phyloP scores from a whole-genome alignment of 1,140 invertebrate species.

The Vanessa atalanta region DNA sequence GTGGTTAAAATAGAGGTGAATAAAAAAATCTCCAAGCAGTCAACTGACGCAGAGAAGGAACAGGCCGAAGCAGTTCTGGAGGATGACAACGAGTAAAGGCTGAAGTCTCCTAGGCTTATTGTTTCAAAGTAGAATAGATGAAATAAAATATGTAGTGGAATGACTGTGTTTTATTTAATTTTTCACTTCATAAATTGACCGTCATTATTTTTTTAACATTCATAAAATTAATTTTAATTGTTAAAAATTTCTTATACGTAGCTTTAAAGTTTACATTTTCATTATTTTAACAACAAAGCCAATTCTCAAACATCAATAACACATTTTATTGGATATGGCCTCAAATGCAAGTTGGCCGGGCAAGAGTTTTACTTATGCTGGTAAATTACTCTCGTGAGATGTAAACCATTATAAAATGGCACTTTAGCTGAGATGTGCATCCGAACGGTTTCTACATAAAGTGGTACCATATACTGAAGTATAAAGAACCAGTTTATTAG shows the following conservation, averaged over 20 bases:
- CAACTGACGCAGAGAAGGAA: too few species aligned
- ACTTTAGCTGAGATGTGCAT: neutral
- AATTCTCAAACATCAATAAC: neutral
- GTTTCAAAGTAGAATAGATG: constrained; percentile 7
- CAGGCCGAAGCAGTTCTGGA: too few species aligned
- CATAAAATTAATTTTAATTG: too few species aligned
- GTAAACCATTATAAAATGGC: neutral
- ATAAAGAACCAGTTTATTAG: neutral
- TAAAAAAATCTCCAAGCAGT: neutral
- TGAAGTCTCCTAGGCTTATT: neutral
- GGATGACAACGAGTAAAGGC: too few species aligned
- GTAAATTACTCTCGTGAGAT: neutral
- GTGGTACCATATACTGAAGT: neutral
- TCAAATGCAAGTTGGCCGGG: neutral
- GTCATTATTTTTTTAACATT: neutral
- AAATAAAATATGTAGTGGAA: constrained; percentile 5
- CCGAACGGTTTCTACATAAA: neutral
- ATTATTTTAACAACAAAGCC: neutral
- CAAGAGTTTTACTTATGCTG: neutral
- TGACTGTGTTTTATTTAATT: neutral
- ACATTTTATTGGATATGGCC: neutral
- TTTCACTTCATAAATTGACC: neutral
- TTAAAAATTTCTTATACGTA: too few species aligned
- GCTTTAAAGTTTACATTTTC: neutral
- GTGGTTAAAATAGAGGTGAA: neutral